Evolutionary conservation across 2,888 invertebrate species (phyloP).

Genomic region (Catonia carolina): DNA sequence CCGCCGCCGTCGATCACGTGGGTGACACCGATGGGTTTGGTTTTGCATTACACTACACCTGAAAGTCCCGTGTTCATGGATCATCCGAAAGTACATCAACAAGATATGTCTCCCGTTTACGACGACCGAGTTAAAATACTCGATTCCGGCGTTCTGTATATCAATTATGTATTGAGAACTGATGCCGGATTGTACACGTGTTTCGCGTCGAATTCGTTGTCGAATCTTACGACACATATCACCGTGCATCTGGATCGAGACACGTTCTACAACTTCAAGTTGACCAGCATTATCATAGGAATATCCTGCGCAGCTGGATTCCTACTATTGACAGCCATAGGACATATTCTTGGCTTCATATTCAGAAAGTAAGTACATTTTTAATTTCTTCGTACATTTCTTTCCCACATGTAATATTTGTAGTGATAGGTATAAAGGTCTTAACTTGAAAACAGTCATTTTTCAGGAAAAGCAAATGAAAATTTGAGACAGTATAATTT

Average conservation of each 20-base stretch:
- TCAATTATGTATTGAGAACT: constrained; percentile 62
- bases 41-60: constrained; percentile 20
- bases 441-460: no score
- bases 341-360: constrained; percentile 66
- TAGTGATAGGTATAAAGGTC: no score
- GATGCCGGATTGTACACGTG: constrained; percentile 84
- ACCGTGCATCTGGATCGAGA: constrained; percentile 77
- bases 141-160: constrained; percentile 71
- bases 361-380: constrained; percentile 57
- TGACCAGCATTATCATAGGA: constrained; percentile 77
- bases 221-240: constrained; percentile 68
- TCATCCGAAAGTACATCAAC: constrained; percentile 57
- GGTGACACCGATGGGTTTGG: constrained; percentile 50
- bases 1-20: constrained; percentile 27
- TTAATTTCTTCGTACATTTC: not conserved
- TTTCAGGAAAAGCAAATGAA: no score
- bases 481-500: no score
- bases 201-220: constrained; percentile 75
- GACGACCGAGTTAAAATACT: constrained; percentile 44
- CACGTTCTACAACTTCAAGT: constrained; percentile 74
- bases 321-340: constrained; percentile 67
- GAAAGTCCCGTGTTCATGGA: constrained; percentile 55
- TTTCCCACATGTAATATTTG: no score
- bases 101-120: constrained; percentile 42
- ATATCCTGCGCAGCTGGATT: constrained; percentile 71